Conservation (phyloP, 2,797 vertebrate species). For the Caiman crocodilus region DNA sequence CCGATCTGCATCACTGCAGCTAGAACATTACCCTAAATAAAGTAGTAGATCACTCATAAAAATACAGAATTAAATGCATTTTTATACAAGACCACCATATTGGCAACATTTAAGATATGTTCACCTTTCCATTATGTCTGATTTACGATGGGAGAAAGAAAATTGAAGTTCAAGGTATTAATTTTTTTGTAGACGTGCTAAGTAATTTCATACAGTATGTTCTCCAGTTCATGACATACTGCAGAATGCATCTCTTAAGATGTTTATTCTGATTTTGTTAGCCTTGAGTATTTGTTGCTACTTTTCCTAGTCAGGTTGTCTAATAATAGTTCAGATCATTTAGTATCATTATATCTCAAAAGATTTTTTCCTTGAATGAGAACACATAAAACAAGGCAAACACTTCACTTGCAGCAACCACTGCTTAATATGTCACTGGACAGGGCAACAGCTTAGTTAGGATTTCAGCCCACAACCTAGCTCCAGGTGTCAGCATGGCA, state of each 20-base stretch:
- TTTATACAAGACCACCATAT: fast-evolving
- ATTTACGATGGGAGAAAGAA: background rate
- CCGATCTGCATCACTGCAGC: background rate
- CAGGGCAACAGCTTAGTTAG: background rate
- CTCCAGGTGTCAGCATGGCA: fast-evolving
- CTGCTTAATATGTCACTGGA: background rate
- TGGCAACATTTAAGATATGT: background rate
- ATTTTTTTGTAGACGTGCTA: background rate
- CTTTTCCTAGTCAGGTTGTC: background rate
- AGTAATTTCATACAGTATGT: background rate
- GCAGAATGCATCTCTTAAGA: background rate
- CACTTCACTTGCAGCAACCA: background rate
- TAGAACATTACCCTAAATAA: background rate
- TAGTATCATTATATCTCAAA: background rate
- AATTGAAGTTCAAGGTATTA: background rate
- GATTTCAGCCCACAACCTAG: background rate
- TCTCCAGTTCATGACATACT: background rate
- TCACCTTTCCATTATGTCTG: background rate
- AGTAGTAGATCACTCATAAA: background rate
- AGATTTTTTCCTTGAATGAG: background rate
- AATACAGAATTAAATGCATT: background rate
- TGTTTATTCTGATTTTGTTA: background rate
- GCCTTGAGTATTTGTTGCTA: background rate
- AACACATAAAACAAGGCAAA: background rate
- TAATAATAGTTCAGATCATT: background rate